Base-by-base conservation (phyloP, 2,113 vertebrate genomes). In the Craseonycteris thonglongyai region DNA sequence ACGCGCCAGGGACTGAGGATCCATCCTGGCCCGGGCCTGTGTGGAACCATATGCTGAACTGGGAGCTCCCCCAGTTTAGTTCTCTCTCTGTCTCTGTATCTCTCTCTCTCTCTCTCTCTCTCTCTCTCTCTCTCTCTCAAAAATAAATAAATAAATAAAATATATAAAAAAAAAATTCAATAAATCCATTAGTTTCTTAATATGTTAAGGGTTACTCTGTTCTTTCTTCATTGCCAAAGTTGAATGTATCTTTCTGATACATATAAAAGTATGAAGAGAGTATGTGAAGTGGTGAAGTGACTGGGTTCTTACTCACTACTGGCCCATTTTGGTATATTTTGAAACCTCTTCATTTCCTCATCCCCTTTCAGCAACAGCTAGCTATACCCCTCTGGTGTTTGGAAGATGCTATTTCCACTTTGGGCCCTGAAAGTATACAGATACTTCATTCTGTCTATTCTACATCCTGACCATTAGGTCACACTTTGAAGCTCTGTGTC, bases 401-500 rank as follows among this genome's bases (percentile, higher is more conserved):
- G 51, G 30, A 74, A 84, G 35, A 47, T 5, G 26, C 33, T 65
- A 58, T 66, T 45, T 28, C 22, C 19, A 59, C 6, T 45, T 7
- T 45, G 14, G 19, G 16, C 11, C 76, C 58, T 74, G 30, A 54
- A 33, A 56, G 0, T 6, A 21, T 86, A 12, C 13, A 16, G 7
- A 35, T 0, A 47, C 22, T 2, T 84, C 9, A 33, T 15, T 14
- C 33, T 87, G 2, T 8, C 7, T 42, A 1, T 49, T 79, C 4
- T 22, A 33, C 1, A 61, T 71, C 13, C 47, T 90, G 61, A 63
- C 12, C 24, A 10, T 18, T 7, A 30, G 3, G 26, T 35, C 19
- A n/a, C 3, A 54, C 10, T 69, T 7, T 42, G 63, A 0, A 65
- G 6, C 8, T 26, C 4, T 35, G 4, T 22, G 4, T 40, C 1